These are phyloP conservation scores for Morpho helenor DNA, from an alignment of 2,888 invertebrate genomes.

Conservation along the genomic window DNA sequence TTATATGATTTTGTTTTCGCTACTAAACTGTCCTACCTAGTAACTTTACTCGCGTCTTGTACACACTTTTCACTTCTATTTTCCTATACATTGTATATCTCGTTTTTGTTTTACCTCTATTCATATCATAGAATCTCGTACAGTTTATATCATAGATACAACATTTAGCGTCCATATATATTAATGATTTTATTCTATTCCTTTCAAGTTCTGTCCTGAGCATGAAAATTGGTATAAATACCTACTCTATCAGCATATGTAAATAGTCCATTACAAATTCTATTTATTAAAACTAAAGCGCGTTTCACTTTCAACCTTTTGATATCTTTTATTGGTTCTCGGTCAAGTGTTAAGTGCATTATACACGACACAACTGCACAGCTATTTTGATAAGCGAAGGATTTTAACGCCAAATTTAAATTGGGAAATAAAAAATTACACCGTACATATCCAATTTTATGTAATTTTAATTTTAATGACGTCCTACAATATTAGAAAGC, in stretches of 20 bases:
- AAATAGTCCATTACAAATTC: conserved; percentile 32
- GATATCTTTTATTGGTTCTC: conserved; percentile 32
- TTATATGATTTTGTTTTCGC: too few species aligned
- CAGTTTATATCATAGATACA: background rate
- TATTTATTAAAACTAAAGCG: conserved; percentile 30
- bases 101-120: background rate
- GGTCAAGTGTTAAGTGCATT: background rate
- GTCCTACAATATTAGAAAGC: too few species aligned
- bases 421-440: too few species aligned
- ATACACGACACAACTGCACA: too few species aligned
- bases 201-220: conserved; percentile 10
- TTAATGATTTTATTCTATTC: conserved; percentile 15
- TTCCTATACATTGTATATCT: background rate
- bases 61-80: conserved; percentile 1
- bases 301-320: conserved; percentile 30
- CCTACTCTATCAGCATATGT: conserved; percentile 25
- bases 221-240: conserved; percentile 4
- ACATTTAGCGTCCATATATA: conserved; percentile 14
- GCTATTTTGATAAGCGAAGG: too few species aligned
- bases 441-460: too few species aligned
- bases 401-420: too few species aligned
- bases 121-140: conserved; percentile 14
- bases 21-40: too few species aligned
- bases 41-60: background rate
- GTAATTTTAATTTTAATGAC: too few species aligned